These are phyloP conservation scores for Hozukius guyotensis DNA, from an alignment of 2,797 vertebrate genomes.

Conservation along the genomic window DNA sequence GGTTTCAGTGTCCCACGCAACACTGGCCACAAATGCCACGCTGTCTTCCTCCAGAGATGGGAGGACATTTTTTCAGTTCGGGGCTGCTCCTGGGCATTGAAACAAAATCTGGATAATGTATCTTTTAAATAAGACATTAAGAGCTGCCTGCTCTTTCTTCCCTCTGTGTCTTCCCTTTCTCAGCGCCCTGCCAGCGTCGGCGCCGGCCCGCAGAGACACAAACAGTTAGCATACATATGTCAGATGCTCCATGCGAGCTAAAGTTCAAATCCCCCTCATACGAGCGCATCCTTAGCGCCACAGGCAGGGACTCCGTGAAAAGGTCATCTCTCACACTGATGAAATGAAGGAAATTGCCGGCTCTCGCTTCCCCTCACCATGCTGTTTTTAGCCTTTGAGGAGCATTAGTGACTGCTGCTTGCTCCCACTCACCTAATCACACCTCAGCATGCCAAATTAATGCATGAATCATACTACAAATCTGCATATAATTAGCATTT, in stretches of 20 bases:
- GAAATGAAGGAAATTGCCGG: slow-evolving; percentile 25
- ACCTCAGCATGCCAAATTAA: slow-evolving; percentile 56
- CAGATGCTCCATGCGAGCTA: slow-evolving; percentile 35
- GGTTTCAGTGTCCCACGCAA: background rate
- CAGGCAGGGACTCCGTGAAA: slow-evolving; percentile 45
- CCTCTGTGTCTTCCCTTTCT: background rate
- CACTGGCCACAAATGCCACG: background rate
- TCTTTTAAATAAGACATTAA: slow-evolving; percentile 25
- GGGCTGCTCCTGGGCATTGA: background rate
- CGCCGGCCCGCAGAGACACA: slow-evolving; percentile 32
- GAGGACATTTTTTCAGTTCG: background rate
- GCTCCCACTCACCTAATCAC: slow-evolving; percentile 64
- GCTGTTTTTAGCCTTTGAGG: slow-evolving; percentile 21
- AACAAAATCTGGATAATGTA: background rate
- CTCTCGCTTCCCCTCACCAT: background rate
- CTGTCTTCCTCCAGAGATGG: background rate
- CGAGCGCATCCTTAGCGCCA: slow-evolving; percentile 25
- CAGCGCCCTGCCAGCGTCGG: background rate
- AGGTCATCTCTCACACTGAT: slow-evolving; percentile 54
- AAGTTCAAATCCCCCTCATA: slow-evolving; percentile 54
- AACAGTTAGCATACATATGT: slow-evolving; percentile 62
- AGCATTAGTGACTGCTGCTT: slow-evolving; percentile 30
- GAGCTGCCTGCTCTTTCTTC: background rate
- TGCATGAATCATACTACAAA: slow-evolving; percentile 56
- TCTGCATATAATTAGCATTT: slow-evolving; percentile 67